Base-by-base conservation (phyloP, 1,140 invertebrate genomes). In the Augochlora pura region DNA sequence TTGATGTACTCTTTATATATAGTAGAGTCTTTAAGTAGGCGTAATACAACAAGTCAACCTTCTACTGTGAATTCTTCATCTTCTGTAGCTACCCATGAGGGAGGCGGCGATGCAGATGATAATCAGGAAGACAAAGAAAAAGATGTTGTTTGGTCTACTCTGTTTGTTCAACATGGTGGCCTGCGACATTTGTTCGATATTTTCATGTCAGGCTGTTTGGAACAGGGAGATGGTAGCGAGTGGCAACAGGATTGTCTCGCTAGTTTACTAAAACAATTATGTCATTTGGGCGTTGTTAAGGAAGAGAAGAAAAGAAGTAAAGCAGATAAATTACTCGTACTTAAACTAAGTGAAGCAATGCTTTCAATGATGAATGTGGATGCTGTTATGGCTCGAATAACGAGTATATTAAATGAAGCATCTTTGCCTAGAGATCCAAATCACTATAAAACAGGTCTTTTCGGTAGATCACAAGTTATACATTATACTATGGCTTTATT, bases 241-340 rank as follows among this genome's bases (percentile, higher is more conserved):
- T 99, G 98, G 98, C 96, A 97, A 72, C 98, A 98, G 91, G 98
- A 99, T 88, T 98, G 98, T 90, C 93, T 99, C 14, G 97, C 97
- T 1, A 96, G 96, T 85, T 91, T 99, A 16, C 89, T 99, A 21
- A 97, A 97, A 85, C 93, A 98, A 73, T 91, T 99, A 25, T 98
- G 96, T 91, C 95, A 97, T 77, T 95, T 98, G 63, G 97, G 98
- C 0, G 96, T 98, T 6, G 90, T 91, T 5, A 90, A 86, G 49
- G 94, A 96, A 72, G 93, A 93, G 62, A 89, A 93, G 23, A 93
- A 94, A 74, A 87, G 92, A 21, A 89, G 87, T 8, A 93, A 93
- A 69, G 90, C 91, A 1, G 96, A 96, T 72, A 96, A 96, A 69
- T 92, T 96, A 32, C 88, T 95, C 0, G 93, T 96, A 67, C 95